Percentiles rank a stretch among this genome's conserved stretches.
These are phyloP conservation scores for Pteruthius melanotis DNA, from an alignment of 2,113 vertebrate species.

Conservation along the genomic window DNA sequence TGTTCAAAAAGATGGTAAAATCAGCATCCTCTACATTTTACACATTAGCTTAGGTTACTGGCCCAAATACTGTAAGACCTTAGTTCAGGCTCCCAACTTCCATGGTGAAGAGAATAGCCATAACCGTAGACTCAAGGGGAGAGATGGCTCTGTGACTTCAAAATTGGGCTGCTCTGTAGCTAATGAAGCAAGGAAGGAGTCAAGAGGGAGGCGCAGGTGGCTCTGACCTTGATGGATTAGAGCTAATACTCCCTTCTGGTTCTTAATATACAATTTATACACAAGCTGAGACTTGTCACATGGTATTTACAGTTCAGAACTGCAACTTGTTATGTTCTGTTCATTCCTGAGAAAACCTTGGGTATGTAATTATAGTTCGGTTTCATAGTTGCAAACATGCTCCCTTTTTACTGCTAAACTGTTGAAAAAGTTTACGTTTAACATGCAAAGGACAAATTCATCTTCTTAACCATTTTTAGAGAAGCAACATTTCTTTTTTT, in stretches of 20 bases:
- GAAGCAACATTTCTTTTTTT: neutral
- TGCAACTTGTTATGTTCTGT: neutral
- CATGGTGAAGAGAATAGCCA: neutral
- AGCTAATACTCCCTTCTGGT: neutral
- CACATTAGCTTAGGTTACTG: neutral
- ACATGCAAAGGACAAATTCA: neutral
- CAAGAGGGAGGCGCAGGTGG: neutral
- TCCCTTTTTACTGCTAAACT: neutral
- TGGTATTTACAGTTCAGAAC: neutral
- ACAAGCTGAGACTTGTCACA: neutral
- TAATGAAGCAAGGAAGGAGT: neutral
- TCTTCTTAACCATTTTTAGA: neutral
- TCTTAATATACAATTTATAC: neutral
- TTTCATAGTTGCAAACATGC: neutral
- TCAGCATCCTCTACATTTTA: neutral
- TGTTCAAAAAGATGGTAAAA: neutral
- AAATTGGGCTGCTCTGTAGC: neutral
- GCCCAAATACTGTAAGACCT: neutral
- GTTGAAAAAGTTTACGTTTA: neutral
- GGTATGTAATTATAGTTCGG: neutral
- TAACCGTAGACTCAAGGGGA: neutral
- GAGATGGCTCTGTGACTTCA: neutral
- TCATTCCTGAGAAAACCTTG: neutral
- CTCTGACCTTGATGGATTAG: neutral
- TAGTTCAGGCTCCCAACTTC: neutral